A percentile compares a stretch with the other conserved stretches of the same genome.
Conservation (phyloP, 2,888 invertebrate species). For the Agrotis exclamationis region DNA sequence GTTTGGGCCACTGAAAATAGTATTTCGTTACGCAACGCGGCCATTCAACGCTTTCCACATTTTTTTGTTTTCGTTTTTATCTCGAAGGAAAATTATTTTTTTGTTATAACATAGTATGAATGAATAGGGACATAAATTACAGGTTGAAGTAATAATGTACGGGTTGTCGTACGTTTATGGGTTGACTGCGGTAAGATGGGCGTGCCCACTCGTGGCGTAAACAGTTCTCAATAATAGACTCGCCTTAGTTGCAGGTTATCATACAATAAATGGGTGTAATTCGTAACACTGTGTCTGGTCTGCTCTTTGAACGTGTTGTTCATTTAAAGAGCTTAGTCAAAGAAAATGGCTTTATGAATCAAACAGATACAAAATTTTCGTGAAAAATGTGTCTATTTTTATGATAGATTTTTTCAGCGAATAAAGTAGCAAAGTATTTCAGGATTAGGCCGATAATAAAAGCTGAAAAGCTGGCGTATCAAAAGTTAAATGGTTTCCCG, state of each 20-base stretch:
- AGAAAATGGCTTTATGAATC: constrained; percentile 10
- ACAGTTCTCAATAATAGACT: constrained; percentile 44
- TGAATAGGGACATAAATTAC: constrained; percentile 47
- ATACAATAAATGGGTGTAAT: constrained; percentile 19
- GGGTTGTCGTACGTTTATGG: constrained; percentile 26
- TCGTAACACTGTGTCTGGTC: constrained; percentile 7
- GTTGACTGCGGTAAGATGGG: constrained; percentile 46
- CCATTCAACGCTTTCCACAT: constrained; percentile 59
- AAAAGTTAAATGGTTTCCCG: constrained; percentile 23
- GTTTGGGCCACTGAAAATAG: constrained; percentile 78
- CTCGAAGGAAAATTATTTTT: constrained; percentile 30
- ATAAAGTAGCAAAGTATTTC: constrained; percentile 3
- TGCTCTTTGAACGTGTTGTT: constrained; percentile 11
- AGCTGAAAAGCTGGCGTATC: constrained; percentile 21
- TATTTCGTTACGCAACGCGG: constrained; percentile 64
- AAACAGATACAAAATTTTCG: background rate
- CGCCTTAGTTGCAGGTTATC: constrained; percentile 24
- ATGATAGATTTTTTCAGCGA: constrained; percentile 13
- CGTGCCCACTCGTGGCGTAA: constrained; percentile 42
- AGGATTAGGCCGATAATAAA: constrained; percentile 18
- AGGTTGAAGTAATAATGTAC: constrained; percentile 32
- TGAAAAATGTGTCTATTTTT: constrained; percentile 8
- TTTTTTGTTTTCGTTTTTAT: constrained; percentile 61
- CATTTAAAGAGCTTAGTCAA: constrained; percentile 3
- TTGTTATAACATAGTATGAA: constrained; percentile 45